These are phyloP conservation scores for Sorex maritimensis DNA, from an alignment of 2,797 vertebrate species.

Conservation along the genomic window DNA sequence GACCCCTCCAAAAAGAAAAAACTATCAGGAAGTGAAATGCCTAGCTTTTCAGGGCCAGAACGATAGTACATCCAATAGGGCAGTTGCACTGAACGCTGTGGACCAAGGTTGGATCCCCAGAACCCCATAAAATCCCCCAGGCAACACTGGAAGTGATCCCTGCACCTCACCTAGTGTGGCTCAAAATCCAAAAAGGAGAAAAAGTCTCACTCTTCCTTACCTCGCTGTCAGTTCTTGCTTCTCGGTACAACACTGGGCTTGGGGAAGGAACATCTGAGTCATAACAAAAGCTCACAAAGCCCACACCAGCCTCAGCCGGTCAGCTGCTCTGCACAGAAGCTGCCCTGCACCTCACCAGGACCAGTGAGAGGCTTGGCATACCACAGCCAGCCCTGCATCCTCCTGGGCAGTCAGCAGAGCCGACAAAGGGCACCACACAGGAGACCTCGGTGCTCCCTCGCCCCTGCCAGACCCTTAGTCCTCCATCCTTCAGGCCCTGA, in stretches of 20 bases:
- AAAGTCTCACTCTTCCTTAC: conserved; percentile 6
- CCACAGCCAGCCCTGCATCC: neutral
- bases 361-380: too few relatives aligned
- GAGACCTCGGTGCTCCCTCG: neutral
- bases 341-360: neutral
- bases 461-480: neutral
- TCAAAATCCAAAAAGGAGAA: neutral
- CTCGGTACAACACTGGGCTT: conserved; percentile 1
- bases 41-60: too few relatives aligned
- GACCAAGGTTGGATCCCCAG: too few relatives aligned
- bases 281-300: conserved; percentile 7
- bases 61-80: too few relatives aligned
- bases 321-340: conserved; percentile 37
- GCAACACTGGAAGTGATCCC: too few relatives aligned
- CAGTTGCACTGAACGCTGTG: too few relatives aligned
- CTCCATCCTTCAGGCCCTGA: too few relatives aligned
- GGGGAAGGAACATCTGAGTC: conserved; percentile 11
- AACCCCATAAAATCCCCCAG: too few relatives aligned
- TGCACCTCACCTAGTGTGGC: too few relatives aligned
- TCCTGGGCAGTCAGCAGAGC: neutral
- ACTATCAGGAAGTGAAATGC: too few relatives aligned
- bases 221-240: conserved; percentile 12
- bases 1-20: too few relatives aligned
- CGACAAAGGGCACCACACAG: neutral
- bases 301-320: neutral